These are phyloP conservation scores for Microctonus hyperodae DNA, from an alignment of 2,888 invertebrate species.

Conservation along the genomic window DNA sequence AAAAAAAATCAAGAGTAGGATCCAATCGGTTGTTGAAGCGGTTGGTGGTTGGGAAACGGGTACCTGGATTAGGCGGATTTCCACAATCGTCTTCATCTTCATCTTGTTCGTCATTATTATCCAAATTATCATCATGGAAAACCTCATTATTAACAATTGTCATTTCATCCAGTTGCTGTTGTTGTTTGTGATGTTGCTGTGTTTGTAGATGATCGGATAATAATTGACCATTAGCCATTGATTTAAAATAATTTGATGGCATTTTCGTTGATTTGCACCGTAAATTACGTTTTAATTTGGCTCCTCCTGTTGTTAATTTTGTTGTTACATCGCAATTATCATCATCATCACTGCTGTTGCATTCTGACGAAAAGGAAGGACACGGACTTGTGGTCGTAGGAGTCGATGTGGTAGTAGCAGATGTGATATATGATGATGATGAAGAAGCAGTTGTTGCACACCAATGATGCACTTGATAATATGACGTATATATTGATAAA, in stretches of 20 bases:
- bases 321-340: neutral
- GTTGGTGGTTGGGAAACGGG: slow-evolving; percentile 50
- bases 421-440: slow-evolving; percentile 40
- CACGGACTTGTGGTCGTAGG: slow-evolving; percentile 56
- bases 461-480: slow-evolving; percentile 59
- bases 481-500: slow-evolving; percentile 56
- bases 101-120: slow-evolving; percentile 44
- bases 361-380: slow-evolving; percentile 54
- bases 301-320: neutral
- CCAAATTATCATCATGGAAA: slow-evolving; percentile 43
- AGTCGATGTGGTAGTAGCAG: slow-evolving; percentile 43
- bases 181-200: slow-evolving; percentile 30
- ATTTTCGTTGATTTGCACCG: neutral
- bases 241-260: slow-evolving; percentile 22
- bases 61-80: slow-evolving; percentile 62
- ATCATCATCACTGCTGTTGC: slow-evolving; percentile 55
- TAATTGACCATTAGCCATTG: slow-evolving; percentile 3
- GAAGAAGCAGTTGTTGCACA: slow-evolving; percentile 56
- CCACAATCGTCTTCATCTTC: slow-evolving; percentile 58
- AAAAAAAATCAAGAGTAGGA: neutral
- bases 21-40: slow-evolving; percentile 36
- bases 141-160: slow-evolving; percentile 39
- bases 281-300: slow-evolving; percentile 7
- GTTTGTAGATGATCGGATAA: slow-evolving; percentile 17
- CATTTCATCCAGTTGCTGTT: slow-evolving; percentile 33